Percentiles rank a stretch among this genome's conserved stretches.
Evolutionary conservation across 2,888 invertebrate species (phyloP).

Genomic region (Acleris literana): DNA sequence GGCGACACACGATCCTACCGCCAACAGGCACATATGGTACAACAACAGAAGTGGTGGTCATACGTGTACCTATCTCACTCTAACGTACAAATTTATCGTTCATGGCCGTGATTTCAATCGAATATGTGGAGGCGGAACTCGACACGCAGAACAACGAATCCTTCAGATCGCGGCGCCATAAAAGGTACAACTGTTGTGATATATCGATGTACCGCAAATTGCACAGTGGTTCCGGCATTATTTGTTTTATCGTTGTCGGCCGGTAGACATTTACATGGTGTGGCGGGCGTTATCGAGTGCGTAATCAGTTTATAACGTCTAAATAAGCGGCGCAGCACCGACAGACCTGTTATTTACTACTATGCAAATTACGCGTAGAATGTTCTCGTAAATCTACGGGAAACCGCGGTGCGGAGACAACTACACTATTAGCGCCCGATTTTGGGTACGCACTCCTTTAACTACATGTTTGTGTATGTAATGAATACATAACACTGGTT

Average conservation of each 20-base stretch:
- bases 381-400: slow-evolving; percentile 62
- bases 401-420: slow-evolving; percentile 55
- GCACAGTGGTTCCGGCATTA: slow-evolving; percentile 32
- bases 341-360: slow-evolving; percentile 67
- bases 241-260: slow-evolving; percentile 52
- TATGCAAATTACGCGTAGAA: slow-evolving; percentile 67
- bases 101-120: background rate
- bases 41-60: too few relatives aligned
- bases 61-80: too few relatives aligned
- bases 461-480: background rate
- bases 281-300: slow-evolving; percentile 64
- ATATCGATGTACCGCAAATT: slow-evolving; percentile 29
- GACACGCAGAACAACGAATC: background rate
- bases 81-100: too few relatives aligned
- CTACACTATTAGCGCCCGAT: slow-evolving; percentile 53
- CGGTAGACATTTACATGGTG: slow-evolving; percentile 61
- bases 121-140: background rate
- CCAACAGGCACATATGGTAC: too few relatives aligned
- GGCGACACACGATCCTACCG: too few relatives aligned
- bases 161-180: slow-evolving; percentile 7
- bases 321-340: slow-evolving; percentile 67
- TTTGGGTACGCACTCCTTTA: slow-evolving; percentile 29
- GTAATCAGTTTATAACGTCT: slow-evolving; percentile 74
- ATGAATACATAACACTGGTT: background rate
- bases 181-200: slow-evolving; percentile 25